Base-by-base conservation (phyloP, 2,797 vertebrate genomes). In the Periparus ater region DNA sequence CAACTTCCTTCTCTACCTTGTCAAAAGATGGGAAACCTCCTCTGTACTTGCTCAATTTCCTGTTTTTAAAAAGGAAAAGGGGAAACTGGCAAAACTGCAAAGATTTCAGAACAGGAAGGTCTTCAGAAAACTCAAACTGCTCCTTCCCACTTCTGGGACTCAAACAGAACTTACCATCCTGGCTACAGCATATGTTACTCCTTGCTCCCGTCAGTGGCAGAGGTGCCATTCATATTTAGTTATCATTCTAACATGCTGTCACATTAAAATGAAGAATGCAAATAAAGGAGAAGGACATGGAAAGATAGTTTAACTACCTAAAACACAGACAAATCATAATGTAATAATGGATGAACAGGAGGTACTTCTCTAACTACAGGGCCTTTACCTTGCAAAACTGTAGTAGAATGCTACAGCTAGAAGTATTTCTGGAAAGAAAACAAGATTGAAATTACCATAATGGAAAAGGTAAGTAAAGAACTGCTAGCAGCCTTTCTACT, bases 261-360 rank as follows among this genome's bases (percentile, higher is more conserved):
- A 94, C 82, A 74, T 74, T 91, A 92, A 89, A 80, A 54, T 25
- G 20, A 92, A 85, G 67, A 93, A 93, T 19, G 34, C 45, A 91
- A 93, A 89, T 58, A 89, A 74, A 82, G 45, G 25, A 60, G 29
- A 73, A 58, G 68, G 30, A 92, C 86, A 72, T 17, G 26, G 60
- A 93, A 94, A 81, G 78, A 63, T 67, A 71, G 53, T 83, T 85
- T 65, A 94, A 82, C 45, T 57, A 85, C 29, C 50, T 47, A 91
- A 94, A 96, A 85, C 13, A 50, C 22, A 80, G 42, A 60, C 36
- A 84, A 91, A 94, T 47, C 30, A 66, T 67, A 94, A 94, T 6
- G 25, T 27, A 77, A 86, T 23, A 88, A 74, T 11, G 25, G 68
- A 89, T 1, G 0, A 88, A 83, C 4, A 17, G 54, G 65, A 77